Evolutionary conservation across 2,888 invertebrate genomes (phyloP).

Genomic region (Neelides folsomi): DNA sequence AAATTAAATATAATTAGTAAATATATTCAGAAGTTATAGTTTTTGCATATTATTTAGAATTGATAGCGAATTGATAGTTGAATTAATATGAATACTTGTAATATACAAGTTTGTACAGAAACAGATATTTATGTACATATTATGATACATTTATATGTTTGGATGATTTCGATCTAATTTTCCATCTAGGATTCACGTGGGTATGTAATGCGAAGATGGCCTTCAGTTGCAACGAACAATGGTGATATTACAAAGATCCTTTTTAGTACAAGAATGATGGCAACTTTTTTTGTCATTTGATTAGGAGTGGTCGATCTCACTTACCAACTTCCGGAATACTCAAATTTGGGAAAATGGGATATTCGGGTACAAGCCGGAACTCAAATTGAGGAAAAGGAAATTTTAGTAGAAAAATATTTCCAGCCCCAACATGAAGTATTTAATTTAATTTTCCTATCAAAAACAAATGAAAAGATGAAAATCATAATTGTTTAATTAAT

Average conservation of each 20-base stretch:
- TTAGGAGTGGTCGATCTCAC: constrained; percentile 37
- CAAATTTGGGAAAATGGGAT: constrained; percentile 38
- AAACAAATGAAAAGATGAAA: background rate
- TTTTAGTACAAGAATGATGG: background rate
- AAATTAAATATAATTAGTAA: no score
- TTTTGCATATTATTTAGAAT: no score
- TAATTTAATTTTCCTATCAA: constrained; percentile 1
- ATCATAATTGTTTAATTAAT: background rate
- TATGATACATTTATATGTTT: no score
- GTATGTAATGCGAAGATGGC: constrained; percentile 38
- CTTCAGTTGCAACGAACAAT: constrained; percentile 37
- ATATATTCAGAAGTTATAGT: no score
- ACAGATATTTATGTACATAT: no score
- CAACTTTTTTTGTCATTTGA: constrained; percentile 7
- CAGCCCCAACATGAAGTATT: constrained; percentile 37
- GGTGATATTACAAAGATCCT: no score
- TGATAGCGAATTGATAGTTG: no score
- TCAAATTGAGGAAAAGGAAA: constrained; percentile 36
- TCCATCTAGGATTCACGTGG: constrained; percentile 38
- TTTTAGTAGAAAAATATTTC: constrained; percentile 38
- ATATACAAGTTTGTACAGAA: no score
- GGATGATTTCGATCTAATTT: constrained; percentile 2
- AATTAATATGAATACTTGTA: no score
- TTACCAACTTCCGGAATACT: constrained; percentile 36
- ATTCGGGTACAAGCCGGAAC: constrained; percentile 37